Conservation (phyloP, 2,113 vertebrate genomes). For the Cavia porcellus region DNA sequence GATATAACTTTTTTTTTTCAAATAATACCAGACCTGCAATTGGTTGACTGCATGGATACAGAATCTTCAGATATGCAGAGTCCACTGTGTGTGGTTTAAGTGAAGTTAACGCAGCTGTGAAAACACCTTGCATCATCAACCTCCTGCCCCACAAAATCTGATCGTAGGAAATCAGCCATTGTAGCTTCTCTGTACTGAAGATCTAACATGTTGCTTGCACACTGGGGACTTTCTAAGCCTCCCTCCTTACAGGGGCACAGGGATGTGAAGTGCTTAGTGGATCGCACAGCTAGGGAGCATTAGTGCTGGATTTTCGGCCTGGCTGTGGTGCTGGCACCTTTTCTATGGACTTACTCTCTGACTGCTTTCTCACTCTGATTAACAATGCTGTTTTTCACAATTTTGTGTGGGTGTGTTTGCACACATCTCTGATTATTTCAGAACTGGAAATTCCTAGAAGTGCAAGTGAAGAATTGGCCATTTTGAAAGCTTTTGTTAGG, state of each 20-base stretch:
- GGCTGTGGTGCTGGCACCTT: background rate
- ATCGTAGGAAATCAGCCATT: background rate
- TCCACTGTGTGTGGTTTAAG: background rate
- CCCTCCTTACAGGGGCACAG: background rate
- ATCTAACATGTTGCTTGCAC: background rate
- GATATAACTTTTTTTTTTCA: background rate
- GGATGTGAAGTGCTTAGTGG: background rate
- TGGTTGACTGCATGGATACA: background rate
- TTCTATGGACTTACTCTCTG: too few relatives aligned
- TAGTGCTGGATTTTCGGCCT: background rate
- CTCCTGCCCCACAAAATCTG: background rate
- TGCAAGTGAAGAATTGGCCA: background rate
- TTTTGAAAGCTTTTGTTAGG: background rate
- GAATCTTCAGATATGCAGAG: background rate
- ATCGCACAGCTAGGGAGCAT: background rate
- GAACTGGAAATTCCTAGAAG: background rate
- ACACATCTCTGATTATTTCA: background rate
- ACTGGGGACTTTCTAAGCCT: background rate
- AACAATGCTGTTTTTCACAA: background rate
- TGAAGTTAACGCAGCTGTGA: background rate
- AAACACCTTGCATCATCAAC: background rate
- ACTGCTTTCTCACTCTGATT: background rate
- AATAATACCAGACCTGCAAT: background rate
- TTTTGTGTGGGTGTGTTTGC: too few relatives aligned
- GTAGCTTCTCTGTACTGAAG: background rate